Base-by-base conservation (phyloP, 1,140 invertebrate genomes). In the Pachyrhynchus sulphureomaculatus region DNA sequence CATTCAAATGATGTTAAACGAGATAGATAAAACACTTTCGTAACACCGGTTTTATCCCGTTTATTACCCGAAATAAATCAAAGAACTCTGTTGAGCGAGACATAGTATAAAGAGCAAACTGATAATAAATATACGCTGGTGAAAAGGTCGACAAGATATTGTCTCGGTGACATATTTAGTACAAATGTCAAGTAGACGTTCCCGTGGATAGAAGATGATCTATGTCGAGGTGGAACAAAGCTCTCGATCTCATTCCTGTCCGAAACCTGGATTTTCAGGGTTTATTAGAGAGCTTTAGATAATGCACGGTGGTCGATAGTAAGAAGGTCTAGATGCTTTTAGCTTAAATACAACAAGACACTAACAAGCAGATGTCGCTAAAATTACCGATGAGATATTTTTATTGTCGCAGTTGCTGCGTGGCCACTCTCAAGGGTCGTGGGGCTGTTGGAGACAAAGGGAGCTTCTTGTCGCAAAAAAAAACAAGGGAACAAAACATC, bases 141-240 rank as follows among this genome's bases (percentile, higher is more conserved):
- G 56, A 59, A 59, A 59, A 59, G 56, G 56, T 59, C 56, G 55
- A 48, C 55, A n/a, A 51, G 45, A 59, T 45, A 59, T 59, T 59
- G 56, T 59, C 47, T 51, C 32, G 56, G 56, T 59, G 56, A 59
- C 56, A 59, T 59, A 51, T 59, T 59, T 59, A 59, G 56, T 59
- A 47, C 36, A 59, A 59, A 59, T 59, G 56, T 51, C 56, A 59
- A 59, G 56, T 51, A 36, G 54, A 52, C 23, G 10, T n/a, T 6
- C 8, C 15, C 13, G 21, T 10, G 9, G 9, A 15, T 33, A 39
- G 56, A 51, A 51, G 33, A 59, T 59, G 56, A 59, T 59, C 45
- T 59, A 59, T 51, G 55, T 24, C 17, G 42, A 4, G 29, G 41
- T 13, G n/a, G 44, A 24, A 47, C 21, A 21, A 15, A 29, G n/a